These are phyloP conservation scores for Epinotia brunnichana DNA, from an alignment of 2,888 invertebrate genomes.

Conservation along the genomic window DNA sequence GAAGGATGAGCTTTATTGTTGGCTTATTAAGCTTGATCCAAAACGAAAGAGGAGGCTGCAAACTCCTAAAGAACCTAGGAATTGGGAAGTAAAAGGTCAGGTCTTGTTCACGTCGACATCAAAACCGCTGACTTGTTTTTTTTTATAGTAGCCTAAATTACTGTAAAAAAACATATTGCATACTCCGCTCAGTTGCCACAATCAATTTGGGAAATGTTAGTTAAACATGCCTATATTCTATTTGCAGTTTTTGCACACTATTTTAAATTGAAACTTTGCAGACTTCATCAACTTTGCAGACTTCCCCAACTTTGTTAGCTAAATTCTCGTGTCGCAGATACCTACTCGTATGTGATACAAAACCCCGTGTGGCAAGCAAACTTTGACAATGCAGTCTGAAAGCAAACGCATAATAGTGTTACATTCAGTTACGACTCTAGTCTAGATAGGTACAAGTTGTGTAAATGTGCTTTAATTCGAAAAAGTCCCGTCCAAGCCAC, in stretches of 20 bases:
- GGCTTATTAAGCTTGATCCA: background rate
- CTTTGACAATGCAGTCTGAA: slow-evolving; percentile 1
- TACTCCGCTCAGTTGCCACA: too few relatives aligned
- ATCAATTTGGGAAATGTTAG: too few relatives aligned
- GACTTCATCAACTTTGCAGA: background rate
- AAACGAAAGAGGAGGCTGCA: background rate
- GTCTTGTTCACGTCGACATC: too few relatives aligned
- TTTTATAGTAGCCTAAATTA: too few relatives aligned
- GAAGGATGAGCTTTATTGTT: background rate
- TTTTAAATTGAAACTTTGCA: background rate
- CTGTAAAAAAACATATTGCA: too few relatives aligned
- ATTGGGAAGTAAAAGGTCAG: background rate
- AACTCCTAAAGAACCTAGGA: background rate
- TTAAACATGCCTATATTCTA: too few relatives aligned
- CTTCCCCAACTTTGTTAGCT: background rate
- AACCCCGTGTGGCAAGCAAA: background rate
- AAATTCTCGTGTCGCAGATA: slow-evolving; percentile 1
- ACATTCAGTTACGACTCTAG: background rate
- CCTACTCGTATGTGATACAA: background rate
- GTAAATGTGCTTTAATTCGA: background rate
- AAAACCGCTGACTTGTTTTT: too few relatives aligned
- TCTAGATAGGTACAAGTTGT: background rate
- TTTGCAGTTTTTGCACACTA: background rate
- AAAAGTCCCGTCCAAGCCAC: background rate
- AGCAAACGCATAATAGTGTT: background rate